Conservation (phyloP, 2,797 vertebrate species). For the Cyprinella venusta region DNA sequence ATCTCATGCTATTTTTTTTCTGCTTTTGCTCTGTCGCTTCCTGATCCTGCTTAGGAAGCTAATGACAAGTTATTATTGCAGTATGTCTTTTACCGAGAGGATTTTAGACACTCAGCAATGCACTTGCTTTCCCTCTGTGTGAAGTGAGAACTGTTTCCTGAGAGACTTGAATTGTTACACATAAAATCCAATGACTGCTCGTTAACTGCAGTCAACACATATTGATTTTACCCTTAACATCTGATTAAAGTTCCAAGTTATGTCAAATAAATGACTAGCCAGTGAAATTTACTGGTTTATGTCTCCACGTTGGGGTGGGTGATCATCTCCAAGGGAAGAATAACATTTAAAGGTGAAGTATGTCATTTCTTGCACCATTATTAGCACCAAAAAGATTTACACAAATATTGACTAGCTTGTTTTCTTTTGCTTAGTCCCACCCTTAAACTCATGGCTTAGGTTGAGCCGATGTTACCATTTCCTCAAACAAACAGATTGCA, state of each 20-base stretch:
- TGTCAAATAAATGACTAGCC: constrained; percentile 55
- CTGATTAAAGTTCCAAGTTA: constrained; percentile 55
- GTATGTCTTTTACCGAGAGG: neutral
- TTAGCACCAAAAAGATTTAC: neutral
- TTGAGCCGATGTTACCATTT: neutral
- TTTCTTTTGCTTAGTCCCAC: neutral
- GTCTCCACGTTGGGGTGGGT: neutral
- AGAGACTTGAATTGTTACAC: constrained; percentile 30
- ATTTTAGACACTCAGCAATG: neutral
- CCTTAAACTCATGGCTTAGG: neutral
- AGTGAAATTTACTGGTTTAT: constrained; percentile 47
- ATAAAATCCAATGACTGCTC: constrained; percentile 45
- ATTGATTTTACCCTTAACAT: constrained; percentile 69
- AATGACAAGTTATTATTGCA: neutral
- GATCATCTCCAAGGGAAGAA: constrained; percentile 10
- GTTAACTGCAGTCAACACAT: constrained; percentile 44
- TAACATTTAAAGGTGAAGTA: constrained; percentile 3
- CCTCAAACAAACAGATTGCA: constrained; percentile 7
- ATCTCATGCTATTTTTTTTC: neutral
- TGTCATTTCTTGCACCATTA: constrained; percentile 7
- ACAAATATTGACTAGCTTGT: neutral
- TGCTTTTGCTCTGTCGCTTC: neutral
- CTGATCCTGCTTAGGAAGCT: neutral
- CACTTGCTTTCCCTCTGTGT: neutral
- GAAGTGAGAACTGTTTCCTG: constrained; percentile 20